These are phyloP conservation scores for Anomalospiza imberbis DNA, from an alignment of 2,797 vertebrate genomes.

Conservation along the genomic window DNA sequence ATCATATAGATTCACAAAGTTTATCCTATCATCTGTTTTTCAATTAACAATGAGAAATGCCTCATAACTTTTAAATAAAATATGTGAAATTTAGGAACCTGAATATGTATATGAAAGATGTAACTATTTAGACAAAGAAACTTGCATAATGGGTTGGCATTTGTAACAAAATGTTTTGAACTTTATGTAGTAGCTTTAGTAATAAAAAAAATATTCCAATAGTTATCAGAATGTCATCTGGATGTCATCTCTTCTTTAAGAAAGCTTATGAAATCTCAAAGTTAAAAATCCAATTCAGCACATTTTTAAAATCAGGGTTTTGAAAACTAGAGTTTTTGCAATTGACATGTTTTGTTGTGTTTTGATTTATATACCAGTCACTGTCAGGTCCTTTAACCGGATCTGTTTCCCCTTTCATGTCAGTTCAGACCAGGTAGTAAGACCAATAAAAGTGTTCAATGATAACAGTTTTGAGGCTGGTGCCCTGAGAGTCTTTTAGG, in stretches of 20 bases:
- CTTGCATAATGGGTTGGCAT: neutral
- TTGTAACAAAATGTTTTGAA: neutral
- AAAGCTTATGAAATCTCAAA: neutral
- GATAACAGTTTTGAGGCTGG: neutral
- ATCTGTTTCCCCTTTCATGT: neutral
- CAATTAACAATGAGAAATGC: neutral
- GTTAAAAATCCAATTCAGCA: neutral
- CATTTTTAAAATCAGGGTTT: neutral
- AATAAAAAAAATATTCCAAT: neutral
- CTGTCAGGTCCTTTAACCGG: neutral
- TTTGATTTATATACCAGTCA: neutral
- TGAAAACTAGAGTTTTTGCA: neutral
- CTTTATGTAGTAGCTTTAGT: neutral
- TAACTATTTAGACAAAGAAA: neutral
- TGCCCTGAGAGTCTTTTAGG: neutral
- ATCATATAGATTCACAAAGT: neutral
- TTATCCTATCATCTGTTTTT: neutral
- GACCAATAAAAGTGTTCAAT: neutral
- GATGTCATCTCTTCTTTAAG: neutral
- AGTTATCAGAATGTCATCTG: neutral
- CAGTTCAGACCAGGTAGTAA: neutral
- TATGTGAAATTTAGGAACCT: neutral
- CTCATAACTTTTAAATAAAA: neutral
- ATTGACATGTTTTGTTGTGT: neutral
- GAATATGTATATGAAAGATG: neutral